Evolutionary conservation across 2,888 invertebrate genomes (phyloP).

Genomic region (Pheosia gnoma): DNA sequence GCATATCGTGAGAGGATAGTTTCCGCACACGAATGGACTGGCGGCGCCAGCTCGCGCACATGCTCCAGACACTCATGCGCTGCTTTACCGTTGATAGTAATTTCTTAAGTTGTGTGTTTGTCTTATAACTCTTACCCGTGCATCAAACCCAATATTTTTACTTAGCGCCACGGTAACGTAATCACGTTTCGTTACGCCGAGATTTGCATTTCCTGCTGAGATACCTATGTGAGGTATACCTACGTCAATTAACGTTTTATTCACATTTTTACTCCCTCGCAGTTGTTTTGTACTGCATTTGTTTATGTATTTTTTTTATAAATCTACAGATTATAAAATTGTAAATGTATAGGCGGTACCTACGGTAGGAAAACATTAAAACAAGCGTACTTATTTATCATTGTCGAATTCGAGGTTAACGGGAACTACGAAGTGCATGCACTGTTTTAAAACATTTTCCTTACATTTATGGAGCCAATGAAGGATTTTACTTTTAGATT

Average conservation of each 20-base stretch:
- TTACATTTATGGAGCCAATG: slow-evolving; percentile 4
- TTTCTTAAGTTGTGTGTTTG: neutral
- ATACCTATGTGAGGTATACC: no score
- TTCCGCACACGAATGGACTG: neutral
- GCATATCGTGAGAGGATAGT: neutral
- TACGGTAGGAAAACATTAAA: neutral
- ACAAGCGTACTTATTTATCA: slow-evolving; percentile 13
- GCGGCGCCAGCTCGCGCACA: neutral
- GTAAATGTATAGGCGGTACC: no score
- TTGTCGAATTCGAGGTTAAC: slow-evolving; percentile 25
- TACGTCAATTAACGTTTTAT: no score
- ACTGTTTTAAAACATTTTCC: slow-evolving; percentile 18
- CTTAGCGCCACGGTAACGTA: no score
- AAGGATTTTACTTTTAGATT: neutral
- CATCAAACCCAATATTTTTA: neutral
- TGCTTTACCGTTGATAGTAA: neutral
- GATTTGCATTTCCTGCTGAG: no score
- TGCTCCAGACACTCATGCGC: neutral
- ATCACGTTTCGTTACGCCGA: no score
- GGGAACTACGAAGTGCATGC: slow-evolving; percentile 1
- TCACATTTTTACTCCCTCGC: no score
- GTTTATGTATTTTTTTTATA: no score
- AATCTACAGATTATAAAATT: no score
- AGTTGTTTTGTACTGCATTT: no score
- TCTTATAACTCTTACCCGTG: neutral